Evolutionary conservation across 1,140 invertebrate genomes (phyloP), one percentile per base, ranked within the genome.

Genomic region (Orius laevigatus): DNA sequence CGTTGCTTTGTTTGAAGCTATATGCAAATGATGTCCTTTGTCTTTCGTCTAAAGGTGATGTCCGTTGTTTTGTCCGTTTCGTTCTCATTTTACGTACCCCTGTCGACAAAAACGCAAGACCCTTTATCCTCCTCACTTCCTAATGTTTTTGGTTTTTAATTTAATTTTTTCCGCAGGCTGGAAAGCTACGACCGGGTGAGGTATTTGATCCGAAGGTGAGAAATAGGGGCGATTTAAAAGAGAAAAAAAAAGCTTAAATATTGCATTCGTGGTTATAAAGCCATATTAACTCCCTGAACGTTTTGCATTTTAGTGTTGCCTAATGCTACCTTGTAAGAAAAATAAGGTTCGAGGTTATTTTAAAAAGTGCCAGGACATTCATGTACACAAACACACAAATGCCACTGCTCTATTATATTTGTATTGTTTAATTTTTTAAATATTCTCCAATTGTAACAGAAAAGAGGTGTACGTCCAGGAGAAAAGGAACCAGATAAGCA

Each of bases 151-250:
- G 52, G 48, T 53, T 55, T 51, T 42, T 44, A 48, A 36, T 36
- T 51, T 53, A 18, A 50, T 50, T 67, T 70, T 70, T 65, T 70
- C 63, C 65, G 59, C 70, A 74, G 72, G 70, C 65, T 73, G 75
- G 70, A 70, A 78, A 72, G 70, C 77, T 81, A 69, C 78, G 79
- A 63, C 79, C 79, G 63, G 79, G 79, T 69, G 79, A 83, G 69
- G 73, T 82, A 65, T 71, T 76, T 62, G 79, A 81, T 66, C 67
- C 67, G 66, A 80, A 82, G 78, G 79, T 82, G 77, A 76, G 75
- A 70, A 72, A 74, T 74, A 71, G 71, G 71, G 36, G 12, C 36
- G 12, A 50, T 44, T 50, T n/a, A 36, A 33, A 15, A 19, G 19
- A 44, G 35, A 35, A 33, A 25, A 34, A 50, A 32, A 31, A 40